Conservation (phyloP, 2,113 vertebrate species). For the Cyphotilapia sp. region DNA sequence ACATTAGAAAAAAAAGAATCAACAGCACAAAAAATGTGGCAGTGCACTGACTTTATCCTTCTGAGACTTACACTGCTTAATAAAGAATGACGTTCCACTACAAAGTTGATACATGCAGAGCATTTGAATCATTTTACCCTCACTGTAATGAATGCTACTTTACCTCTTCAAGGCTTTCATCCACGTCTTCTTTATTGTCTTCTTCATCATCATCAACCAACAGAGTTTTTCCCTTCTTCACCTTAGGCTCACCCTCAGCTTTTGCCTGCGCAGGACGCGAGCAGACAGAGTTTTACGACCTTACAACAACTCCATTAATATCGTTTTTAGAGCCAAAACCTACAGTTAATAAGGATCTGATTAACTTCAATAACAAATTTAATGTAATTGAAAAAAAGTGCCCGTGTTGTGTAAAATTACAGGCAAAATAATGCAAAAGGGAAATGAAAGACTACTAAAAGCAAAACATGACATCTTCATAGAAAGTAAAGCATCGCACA, state of each 20-base stretch:
- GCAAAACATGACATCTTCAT: background rate
- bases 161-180: conserved; percentile 82
- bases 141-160: background rate
- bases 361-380: background rate
- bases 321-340: background rate
- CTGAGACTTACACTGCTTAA: background rate
- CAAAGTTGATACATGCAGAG: background rate
- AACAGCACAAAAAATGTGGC: background rate
- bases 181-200: conserved; percentile 52
- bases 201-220: conserved; percentile 54
- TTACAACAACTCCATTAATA: background rate
- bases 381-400: background rate
- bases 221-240: conserved; percentile 80
- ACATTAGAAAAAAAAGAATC: background rate
- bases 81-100: background rate
- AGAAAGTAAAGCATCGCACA: background rate
- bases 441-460: background rate
- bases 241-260: conserved; percentile 77
- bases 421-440: background rate
- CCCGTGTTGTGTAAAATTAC: background rate
- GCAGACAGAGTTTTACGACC: background rate
- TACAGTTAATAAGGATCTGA: background rate
- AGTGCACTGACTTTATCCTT: background rate
- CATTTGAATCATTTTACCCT: background rate
- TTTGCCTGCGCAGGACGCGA: conserved; percentile 57